Conservation (phyloP, 2,888 invertebrate species). For the Hanleya hanleyi region DNA sequence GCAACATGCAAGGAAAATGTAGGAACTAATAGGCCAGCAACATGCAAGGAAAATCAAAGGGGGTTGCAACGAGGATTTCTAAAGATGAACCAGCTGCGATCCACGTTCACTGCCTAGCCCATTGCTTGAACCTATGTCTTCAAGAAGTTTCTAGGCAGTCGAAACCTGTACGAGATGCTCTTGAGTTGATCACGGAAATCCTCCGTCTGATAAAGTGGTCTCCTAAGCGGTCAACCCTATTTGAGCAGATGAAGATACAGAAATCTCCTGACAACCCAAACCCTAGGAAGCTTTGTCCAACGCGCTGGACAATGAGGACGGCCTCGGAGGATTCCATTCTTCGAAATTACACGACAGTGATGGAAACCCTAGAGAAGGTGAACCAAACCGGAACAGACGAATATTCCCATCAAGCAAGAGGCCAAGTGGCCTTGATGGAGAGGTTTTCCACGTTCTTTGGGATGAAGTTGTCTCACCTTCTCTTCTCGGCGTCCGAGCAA, state of each 20-base stretch:
- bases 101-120: conserved; percentile 30
- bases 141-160: conserved; percentile 20
- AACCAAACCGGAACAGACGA: conserved; percentile 18
- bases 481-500: conserved; percentile 31
- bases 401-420: conserved; percentile 26
- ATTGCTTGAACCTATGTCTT: conserved; percentile 29
- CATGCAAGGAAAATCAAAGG: conserved; percentile 23
- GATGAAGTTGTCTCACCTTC: conserved; percentile 24
- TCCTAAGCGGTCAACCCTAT: conserved; percentile 28
- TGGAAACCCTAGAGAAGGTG: conserved; percentile 29
- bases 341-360: conserved; percentile 25
- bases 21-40: too few relatives aligned
- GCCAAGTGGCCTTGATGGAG: conserved; percentile 21
- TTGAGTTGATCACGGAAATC: conserved; percentile 29
- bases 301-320: conserved; percentile 34
- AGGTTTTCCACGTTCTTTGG: conserved; percentile 32
- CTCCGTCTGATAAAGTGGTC: conserved; percentile 26
- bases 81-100: conserved; percentile 19
- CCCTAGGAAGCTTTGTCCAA: conserved; percentile 31
- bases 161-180: conserved; percentile 30
- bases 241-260: conserved; percentile 25
- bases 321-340: conserved; percentile 18
- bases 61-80: conserved; percentile 25
- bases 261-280: neutral
- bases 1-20: too few relatives aligned